Conservation (phyloP, 1,140 invertebrate species). For the Eueides isabella region DNA sequence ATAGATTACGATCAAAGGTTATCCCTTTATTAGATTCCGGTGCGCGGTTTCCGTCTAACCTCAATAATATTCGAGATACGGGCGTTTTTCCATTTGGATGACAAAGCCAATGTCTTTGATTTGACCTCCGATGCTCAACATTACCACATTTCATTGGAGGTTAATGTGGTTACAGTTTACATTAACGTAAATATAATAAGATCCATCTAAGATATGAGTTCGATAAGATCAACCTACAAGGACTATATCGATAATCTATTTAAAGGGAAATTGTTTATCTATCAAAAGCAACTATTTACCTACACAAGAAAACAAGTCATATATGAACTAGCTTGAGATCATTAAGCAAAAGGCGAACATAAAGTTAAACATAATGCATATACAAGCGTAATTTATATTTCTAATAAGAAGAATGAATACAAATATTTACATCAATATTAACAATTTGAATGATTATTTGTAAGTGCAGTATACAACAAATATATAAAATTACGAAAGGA, state of each 20-base stretch:
- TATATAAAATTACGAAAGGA: background rate
- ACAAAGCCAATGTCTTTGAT: slow-evolving; percentile 35
- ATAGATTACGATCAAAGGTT: slow-evolving; percentile 38
- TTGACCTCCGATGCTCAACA: slow-evolving; percentile 34
- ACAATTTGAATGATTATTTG: no score
- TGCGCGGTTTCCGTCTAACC: slow-evolving; percentile 13
- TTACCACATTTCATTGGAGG: slow-evolving; percentile 24
- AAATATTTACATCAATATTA: no score
- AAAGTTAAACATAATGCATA: no score
- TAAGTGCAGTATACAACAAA: background rate
- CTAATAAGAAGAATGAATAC: no score
- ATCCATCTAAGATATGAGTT: background rate
- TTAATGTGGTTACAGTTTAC: background rate
- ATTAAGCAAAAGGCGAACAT: no score
- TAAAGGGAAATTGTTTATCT: no score
- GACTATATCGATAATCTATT: no score
- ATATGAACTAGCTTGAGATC: no score
- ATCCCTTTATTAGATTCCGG: slow-evolving; percentile 32
- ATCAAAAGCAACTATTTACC: no score
- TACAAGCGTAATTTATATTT: no score
- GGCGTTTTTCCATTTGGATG: slow-evolving; percentile 37
- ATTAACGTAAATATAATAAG: background rate
- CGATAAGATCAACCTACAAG: no score
- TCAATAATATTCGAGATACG: slow-evolving; percentile 38
- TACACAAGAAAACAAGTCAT: no score